These are phyloP conservation scores for Apis dorsata DNA, from an alignment of 1,140 invertebrate genomes.

Conservation along the genomic window DNA sequence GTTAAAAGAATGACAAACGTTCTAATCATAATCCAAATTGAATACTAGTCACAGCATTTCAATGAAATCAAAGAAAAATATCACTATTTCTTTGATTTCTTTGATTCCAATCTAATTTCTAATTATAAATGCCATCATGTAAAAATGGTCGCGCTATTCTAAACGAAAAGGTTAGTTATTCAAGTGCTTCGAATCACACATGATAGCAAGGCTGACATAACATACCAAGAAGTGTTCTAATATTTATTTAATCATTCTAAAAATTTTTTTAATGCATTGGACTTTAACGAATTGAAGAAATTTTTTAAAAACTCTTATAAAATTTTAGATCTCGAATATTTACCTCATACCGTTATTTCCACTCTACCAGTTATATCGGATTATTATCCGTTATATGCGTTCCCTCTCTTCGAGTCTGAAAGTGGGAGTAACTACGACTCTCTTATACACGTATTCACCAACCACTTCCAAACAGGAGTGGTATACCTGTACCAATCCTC, in stretches of 20 bases:
- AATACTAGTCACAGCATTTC: no score
- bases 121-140: slow-evolving; percentile 59
- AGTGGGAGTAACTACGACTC: not conserved
- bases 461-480: no score
- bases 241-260: slow-evolving; percentile 63
- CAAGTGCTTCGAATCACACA: slow-evolving; percentile 81
- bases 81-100: no score
- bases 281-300: not conserved
- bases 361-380: not conserved
- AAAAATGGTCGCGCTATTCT: slow-evolving; percentile 50
- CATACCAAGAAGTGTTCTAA: slow-evolving; percentile 73
- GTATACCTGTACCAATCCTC: no score
- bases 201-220: slow-evolving; percentile 73
- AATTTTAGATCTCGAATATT: not conserved
- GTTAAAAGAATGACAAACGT: no score
- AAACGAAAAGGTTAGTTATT: slow-evolving; percentile 78
- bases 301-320: not conserved
- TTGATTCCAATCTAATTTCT: no score
- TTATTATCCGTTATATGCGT: not conserved
- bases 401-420: no score
- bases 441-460: no score
- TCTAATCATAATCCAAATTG: no score
- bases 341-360: no score
- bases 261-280: slow-evolving; percentile 39
- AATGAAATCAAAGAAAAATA: no score